Evolutionary conservation across 2,113 vertebrate species (phyloP).

Genomic region (Cromileptes altivelis): DNA sequence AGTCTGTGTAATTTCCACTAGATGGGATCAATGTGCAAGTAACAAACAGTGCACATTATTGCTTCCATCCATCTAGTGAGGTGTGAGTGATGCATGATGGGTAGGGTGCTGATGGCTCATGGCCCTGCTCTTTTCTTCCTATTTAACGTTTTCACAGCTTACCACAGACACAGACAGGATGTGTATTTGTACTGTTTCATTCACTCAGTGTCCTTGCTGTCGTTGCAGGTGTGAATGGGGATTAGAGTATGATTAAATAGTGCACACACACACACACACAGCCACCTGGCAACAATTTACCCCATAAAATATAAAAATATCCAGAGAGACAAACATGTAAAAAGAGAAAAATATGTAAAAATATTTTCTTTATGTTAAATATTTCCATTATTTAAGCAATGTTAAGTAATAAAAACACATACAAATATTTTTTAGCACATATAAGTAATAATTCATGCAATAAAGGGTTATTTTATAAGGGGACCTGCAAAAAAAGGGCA

Average conservation of each 20-base stretch:
- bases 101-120: slow-evolving; percentile 1
- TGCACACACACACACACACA: slow-evolving; percentile 20
- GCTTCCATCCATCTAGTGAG: neutral
- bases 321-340: no score
- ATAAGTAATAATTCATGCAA: no score
- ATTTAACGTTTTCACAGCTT: neutral
- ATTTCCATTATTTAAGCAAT: no score
- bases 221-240: slow-evolving; percentile 40
- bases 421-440: no score
- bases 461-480: no score
- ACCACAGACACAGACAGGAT: neutral
- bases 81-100: slow-evolving; percentile 20
- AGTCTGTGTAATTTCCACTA: slow-evolving; percentile 63
- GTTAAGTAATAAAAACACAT: no score
- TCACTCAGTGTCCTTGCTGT: slow-evolving; percentile 26
- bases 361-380: no score
- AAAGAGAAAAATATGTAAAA: no score
- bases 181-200: slow-evolving; percentile 4
- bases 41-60: neutral
- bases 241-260: slow-evolving; percentile 53
- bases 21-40: slow-evolving; percentile 49
- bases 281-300: neutral
- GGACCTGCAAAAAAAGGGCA: neutral
- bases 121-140: neutral
- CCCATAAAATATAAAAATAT: no score